phyloP scores from a whole-genome alignment of 2,797 vertebrate genomes.

The Selene dorsalis region DNA sequence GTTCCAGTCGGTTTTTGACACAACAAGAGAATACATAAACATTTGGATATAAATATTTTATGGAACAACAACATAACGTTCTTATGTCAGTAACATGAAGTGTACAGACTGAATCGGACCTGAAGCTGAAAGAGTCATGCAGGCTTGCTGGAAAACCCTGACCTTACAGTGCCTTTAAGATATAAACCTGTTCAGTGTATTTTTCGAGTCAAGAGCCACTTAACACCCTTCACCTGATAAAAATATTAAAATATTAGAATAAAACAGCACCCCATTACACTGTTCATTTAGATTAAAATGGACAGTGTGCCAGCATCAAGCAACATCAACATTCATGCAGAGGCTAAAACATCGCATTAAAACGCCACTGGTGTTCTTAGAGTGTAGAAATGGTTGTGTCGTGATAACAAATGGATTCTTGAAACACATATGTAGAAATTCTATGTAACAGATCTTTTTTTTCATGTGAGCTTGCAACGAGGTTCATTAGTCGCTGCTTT shows the following conservation, averaged over 20 bases:
- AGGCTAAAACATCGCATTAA: slow-evolving; percentile 20
- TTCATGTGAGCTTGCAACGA: not conserved
- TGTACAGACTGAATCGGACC: slow-evolving; percentile 24
- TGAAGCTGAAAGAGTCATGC: slow-evolving; percentile 7
- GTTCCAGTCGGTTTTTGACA: slow-evolving; percentile 7
- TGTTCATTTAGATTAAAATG: slow-evolving; percentile 10
- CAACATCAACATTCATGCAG: slow-evolving; percentile 14
- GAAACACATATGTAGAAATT: slow-evolving; percentile 9
- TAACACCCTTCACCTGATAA: slow-evolving; percentile 18
- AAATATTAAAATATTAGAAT: slow-evolving; percentile 4
- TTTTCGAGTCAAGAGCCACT: slow-evolving; percentile 30
- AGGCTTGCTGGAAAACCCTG: slow-evolving; percentile 9
- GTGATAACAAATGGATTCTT: not conserved
- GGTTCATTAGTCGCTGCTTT: slow-evolving; percentile 41
- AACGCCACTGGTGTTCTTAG: not conserved
- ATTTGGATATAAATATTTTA: slow-evolving; percentile 47
- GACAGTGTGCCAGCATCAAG: slow-evolving; percentile 13
- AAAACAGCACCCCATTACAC: slow-evolving; percentile 29
- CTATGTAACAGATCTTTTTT: not conserved
- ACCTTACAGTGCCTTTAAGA: slow-evolving; percentile 23
- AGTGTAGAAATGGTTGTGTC: not conserved
- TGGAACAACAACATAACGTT: slow-evolving; percentile 23
- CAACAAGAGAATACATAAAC: slow-evolving; percentile 50
- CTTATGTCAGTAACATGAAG: slow-evolving; percentile 17
- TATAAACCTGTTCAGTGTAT: slow-evolving; percentile 4